Base-by-base conservation (phyloP, 2,113 vertebrate species). In the Salvator merianae region DNA sequence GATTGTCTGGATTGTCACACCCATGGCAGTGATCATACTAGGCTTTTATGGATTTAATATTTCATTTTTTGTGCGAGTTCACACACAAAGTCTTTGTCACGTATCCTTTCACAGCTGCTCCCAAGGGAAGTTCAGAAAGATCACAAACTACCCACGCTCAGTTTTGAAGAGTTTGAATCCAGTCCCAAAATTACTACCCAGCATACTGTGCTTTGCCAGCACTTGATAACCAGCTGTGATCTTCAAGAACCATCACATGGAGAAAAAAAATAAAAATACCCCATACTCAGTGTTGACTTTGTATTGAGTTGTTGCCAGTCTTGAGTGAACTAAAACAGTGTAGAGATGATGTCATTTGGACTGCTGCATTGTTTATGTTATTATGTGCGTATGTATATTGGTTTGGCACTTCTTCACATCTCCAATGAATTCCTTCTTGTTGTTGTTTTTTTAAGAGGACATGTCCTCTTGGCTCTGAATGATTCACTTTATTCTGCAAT, bases 401-500 rank as follows among this genome's bases (percentile, higher is more conserved):
- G 26, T 47, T 24, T 72, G 20, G 28, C 55, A 32, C 38, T 28
- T 79, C 36, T 63, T 71, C n/a, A 32, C 50, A 34, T 63, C 13
- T 26, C 24, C 36, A 43, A 63, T 0, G 0, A 32, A 86, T 30
- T 32, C 55, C 4, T 14, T 55, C 30, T 69, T 34, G 82, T n/a
- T 62, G 69, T 14, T 70, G n/a, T 14, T 68, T 2, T 63, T 85
- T 77, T 59, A 4, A 4, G 40, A 68, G 81, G 2, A 43, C 62
- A 36, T 81, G 18, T 13, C 71, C 79, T 72, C 3, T 79, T 82
- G 77, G 71, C 81, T 85, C 77, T 0, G 38, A 84, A 47, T 26
- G 68, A 68, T 12, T 69, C 85, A 80, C 70, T 84, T 85, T 84
- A 55, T 79, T 83, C 3, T 87, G 78, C 63, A 62, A 87, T 77